These are phyloP conservation scores for Hybos culiciformis DNA, from an alignment of 2,888 invertebrate genomes.

Conservation along the genomic window DNA sequence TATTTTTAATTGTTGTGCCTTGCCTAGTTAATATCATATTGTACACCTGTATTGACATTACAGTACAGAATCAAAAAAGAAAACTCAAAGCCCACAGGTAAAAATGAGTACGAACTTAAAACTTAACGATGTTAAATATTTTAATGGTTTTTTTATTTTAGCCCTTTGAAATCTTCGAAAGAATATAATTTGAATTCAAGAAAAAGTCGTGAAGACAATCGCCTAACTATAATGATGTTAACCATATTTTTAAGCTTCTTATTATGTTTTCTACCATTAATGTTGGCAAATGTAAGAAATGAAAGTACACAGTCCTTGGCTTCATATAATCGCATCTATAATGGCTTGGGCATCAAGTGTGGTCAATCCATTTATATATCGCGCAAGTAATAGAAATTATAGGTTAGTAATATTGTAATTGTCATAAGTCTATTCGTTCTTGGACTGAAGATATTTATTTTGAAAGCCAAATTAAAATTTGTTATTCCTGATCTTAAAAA, in stretches of 20 bases:
- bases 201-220: constrained; percentile 53
- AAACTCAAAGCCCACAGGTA: constrained; percentile 60
- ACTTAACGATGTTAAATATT: no score
- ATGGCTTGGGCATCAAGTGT: constrained; percentile 84
- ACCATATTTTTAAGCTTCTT: constrained; percentile 78
- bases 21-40: constrained; percentile 73
- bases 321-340: constrained; percentile 72
- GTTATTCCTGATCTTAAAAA: no score
- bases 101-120: constrained; percentile 36
- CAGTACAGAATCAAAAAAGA: constrained; percentile 56
- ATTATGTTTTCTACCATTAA: constrained; percentile 72
- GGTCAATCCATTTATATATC: constrained; percentile 81
- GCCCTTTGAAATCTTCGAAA: constrained; percentile 26
- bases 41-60: constrained; percentile 75
- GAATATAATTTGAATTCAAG: constrained; percentile 18
- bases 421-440: no score
- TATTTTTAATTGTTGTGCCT: constrained; percentile 70
- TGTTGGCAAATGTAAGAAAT: constrained; percentile 78
- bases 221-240: constrained; percentile 74
- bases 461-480: no score
- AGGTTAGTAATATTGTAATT: constrained; percentile 33
- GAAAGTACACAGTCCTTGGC: constrained; percentile 51
- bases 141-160: no score
- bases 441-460: no score
- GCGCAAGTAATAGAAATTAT: constrained; percentile 77